Evolutionary conservation across 1,140 invertebrate genomes (phyloP), one percentile per base, ranked within the genome.

Genomic region (Potamilus streckersoni): DNA sequence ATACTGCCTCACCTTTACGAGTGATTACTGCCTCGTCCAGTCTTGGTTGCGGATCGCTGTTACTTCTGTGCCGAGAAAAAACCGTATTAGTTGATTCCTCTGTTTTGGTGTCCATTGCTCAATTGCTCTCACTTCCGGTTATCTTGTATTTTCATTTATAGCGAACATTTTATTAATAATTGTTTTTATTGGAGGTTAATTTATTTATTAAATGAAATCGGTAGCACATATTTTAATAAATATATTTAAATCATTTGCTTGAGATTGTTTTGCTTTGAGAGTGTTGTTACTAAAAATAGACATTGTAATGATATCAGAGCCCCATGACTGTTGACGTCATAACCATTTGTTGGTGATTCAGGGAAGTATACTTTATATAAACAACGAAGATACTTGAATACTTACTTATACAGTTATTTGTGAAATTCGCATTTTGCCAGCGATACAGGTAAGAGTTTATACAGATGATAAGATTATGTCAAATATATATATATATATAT

Each of bases 91-190:
- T 78, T 60, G 74, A 65, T 65, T 75, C 80, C 75, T 85, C 84
- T 84, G 85, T 84, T 83, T 84, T 81, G 82, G 82, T 83, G 80
- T 79, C 85, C 82, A 84, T 84, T 74, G 71, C 76, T 71, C 68
- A 67, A 76, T 74, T 73, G 65, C 56, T 64, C 27, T 67, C 70
- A 81, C 77, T 81, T 81, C 80, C 76, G 77, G 76, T 73, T 27
- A 76, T 55, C 60, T 65, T 23, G 20, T 72, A 58, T 60, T 71
- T 71, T 59, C 69, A 57, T 38, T 61, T 71, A 49, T 14, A 19
- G 8, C 2, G 38, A 23, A 15, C 19, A 31, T 49, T 67, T 27
- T 27, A 56, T 55, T 14, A 0, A 67, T 67, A 55, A 55, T 55
- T 27, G 27, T 71, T 49, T 62, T 71, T 27, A 60, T 71, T 38